Conservation (phyloP, 2,888 invertebrate species). For the Ormyrus rosae region DNA sequence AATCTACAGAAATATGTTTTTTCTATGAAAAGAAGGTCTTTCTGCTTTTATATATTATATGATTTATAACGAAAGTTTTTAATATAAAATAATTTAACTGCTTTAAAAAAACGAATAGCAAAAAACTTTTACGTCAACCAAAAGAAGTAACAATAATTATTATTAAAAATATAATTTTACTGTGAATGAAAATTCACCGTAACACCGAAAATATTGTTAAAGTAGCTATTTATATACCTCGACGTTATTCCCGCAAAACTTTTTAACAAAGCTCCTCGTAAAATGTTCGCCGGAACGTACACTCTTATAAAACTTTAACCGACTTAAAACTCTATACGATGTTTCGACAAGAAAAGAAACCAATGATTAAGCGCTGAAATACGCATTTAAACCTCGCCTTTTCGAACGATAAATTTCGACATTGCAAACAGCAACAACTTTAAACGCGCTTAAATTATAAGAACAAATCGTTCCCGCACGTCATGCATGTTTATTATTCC, state of each 20-base stretch:
- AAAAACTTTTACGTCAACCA: too few species aligned
- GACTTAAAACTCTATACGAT: constrained; percentile 41
- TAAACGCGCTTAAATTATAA: background rate
- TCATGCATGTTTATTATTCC: too few species aligned
- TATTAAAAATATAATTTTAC: too few species aligned
- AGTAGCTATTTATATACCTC: constrained; percentile 32
- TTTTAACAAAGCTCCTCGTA: constrained; percentile 49
- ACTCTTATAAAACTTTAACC: constrained; percentile 43
- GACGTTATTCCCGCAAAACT: constrained; percentile 39
- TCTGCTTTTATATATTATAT: too few species aligned
- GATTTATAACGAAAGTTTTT: too few species aligned
- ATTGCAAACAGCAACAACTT: background rate
- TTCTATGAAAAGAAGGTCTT: too few species aligned
- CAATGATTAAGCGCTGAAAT: background rate
- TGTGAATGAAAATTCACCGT: constrained; percentile 15
- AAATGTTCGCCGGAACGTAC: constrained; percentile 34
- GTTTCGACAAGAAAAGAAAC: constrained; percentile 46
- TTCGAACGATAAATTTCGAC: background rate
- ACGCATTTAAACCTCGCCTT: background rate
- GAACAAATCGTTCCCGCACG: background rate
- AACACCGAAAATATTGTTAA: constrained; percentile 38
- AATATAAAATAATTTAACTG: too few species aligned
- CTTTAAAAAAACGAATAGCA: background rate
- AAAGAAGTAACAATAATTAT: too few species aligned
- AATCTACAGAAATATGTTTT: too few species aligned